A percentile compares a stretch with the other conserved stretches of the same genome.
Evolutionary conservation across 2,113 vertebrate species (phyloP).

Genomic region (Heliornis fulica): DNA sequence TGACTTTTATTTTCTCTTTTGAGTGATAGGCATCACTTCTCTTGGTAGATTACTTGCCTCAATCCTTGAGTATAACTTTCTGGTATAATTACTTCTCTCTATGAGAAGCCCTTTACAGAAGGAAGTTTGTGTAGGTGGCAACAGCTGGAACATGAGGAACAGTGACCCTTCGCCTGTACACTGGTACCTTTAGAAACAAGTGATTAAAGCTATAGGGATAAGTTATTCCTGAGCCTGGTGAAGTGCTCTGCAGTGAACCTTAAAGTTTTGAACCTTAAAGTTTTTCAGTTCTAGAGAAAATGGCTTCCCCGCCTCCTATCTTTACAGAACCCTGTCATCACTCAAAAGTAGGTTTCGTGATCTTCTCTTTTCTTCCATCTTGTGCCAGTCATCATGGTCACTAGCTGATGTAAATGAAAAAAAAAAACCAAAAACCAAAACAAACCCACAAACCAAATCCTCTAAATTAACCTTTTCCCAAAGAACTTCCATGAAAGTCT

Average conservation of each 20-base stretch:
- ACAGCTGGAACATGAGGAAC: background rate
- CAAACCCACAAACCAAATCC: background rate
- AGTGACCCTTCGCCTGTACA: background rate
- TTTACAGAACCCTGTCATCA: background rate
- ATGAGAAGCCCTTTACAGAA: background rate
- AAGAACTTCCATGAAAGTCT: background rate
- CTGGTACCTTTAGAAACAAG: background rate
- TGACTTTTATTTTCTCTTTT: background rate
- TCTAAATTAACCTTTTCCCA: background rate
- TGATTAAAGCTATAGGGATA: background rate
- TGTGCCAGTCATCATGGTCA: background rate
- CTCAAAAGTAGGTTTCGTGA: background rate
- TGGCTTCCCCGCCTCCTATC: background rate
- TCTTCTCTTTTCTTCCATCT: background rate
- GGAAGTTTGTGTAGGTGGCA: background rate
- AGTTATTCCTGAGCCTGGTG: background rate
- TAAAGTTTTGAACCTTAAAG: too few relatives aligned
- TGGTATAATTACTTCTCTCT: background rate
- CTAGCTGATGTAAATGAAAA: background rate
- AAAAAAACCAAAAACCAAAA: too few relatives aligned
- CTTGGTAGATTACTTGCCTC: background rate
- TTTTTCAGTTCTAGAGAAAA: background rate
- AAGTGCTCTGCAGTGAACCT: background rate
- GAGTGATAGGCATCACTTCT: background rate
- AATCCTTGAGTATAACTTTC: background rate